These are phyloP conservation scores for Hyla sarda DNA, from an alignment of 2,113 vertebrate species.

Conservation along the genomic window DNA sequence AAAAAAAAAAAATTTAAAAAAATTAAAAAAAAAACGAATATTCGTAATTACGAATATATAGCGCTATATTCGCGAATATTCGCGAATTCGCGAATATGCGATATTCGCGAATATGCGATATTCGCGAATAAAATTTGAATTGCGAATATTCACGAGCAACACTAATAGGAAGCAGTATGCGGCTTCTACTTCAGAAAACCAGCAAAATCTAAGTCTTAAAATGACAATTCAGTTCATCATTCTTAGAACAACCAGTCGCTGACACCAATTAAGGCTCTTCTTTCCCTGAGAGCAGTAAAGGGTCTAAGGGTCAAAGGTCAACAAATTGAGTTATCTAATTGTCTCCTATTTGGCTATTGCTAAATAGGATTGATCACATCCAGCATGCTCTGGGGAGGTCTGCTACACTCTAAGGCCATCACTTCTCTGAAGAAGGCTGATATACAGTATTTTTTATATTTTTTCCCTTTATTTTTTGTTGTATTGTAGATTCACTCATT, in stretches of 20 bases:
- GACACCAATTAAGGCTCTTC: slow-evolving; percentile 24
- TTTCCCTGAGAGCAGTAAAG: slow-evolving; percentile 8
- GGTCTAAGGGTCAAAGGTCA: slow-evolving; percentile 16
- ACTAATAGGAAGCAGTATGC: too few relatives aligned
- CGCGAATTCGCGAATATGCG: too few relatives aligned
- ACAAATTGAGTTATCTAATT: slow-evolving; percentile 40
- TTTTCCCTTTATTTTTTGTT: too few relatives aligned
- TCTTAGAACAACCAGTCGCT: background rate
- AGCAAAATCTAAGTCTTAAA: background rate
- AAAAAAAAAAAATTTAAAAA: too few relatives aligned
- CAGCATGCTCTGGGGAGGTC: background rate
- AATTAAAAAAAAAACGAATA: too few relatives aligned
- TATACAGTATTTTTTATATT: too few relatives aligned
- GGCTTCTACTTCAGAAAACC: background rate
- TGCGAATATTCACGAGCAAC: too few relatives aligned
- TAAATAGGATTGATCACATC: slow-evolving; percentile 29
- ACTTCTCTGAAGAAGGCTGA: background rate
- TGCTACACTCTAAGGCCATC: background rate
- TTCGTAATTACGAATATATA: too few relatives aligned
- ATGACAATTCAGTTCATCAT: background rate
- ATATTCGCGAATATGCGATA: too few relatives aligned
- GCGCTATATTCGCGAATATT: too few relatives aligned
- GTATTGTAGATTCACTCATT: too few relatives aligned
- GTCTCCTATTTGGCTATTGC: background rate
- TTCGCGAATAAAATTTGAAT: too few relatives aligned